Conservation (phyloP, 2,113 vertebrate genomes). For the Callionymus lyra region DNA sequence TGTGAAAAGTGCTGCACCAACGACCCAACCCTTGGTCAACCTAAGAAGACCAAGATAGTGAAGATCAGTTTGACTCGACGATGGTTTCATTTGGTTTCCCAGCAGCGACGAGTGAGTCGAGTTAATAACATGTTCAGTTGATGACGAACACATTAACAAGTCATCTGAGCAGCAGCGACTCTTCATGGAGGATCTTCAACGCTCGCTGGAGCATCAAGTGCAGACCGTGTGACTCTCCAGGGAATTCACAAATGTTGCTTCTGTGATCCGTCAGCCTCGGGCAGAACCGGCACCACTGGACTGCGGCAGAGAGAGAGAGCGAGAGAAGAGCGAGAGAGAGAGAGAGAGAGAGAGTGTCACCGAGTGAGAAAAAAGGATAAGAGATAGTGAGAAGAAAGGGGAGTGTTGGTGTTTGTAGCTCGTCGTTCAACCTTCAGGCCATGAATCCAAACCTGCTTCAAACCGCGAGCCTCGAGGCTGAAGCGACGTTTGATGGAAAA, state of each 20-base stretch:
- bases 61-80: too few relatives aligned
- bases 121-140: too few relatives aligned
- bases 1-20: too few relatives aligned
- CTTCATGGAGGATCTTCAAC: constrained; percentile 29
- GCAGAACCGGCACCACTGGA: constrained; percentile 63
- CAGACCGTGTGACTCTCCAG: constrained; percentile 51
- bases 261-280: constrained; percentile 65
- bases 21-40: too few relatives aligned
- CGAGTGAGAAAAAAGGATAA: constrained; percentile 27
- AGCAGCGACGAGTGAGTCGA: too few relatives aligned
- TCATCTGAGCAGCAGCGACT: constrained; percentile 43
- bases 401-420: constrained; percentile 21
- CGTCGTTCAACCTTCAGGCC: constrained; percentile 44
- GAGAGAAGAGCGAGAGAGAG: constrained; percentile 10
- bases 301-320: constrained; percentile 35
- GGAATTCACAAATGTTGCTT: constrained; percentile 66
- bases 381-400: constrained; percentile 12
- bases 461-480: constrained; percentile 57
- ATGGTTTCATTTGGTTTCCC: too few relatives aligned
- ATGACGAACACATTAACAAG: constrained; percentile 46
- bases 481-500: constrained; percentile 16
- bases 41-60: too few relatives aligned
- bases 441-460: constrained; percentile 61
- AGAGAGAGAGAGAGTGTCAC: background rate
- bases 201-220: constrained; percentile 35